Percentiles rank a stretch among this genome's conserved stretches.
phyloP scores from a whole-genome alignment of 2,888 invertebrate genomes.

The Masnerella sp. region DNA sequence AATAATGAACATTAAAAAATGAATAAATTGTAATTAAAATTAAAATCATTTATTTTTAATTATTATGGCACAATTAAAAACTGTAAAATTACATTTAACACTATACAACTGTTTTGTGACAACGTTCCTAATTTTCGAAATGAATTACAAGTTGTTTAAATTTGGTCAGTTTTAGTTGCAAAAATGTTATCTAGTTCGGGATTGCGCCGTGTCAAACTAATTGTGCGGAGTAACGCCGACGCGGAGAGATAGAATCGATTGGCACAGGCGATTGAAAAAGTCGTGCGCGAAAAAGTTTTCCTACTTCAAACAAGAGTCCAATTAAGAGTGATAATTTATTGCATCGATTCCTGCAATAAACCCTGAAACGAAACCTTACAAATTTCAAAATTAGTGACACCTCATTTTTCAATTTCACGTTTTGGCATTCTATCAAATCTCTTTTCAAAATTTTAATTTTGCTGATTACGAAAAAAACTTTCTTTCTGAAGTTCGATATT shows the following conservation, averaged over 20 bases:
- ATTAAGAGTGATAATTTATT: constrained; percentile 17
- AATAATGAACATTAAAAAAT: too few species aligned
- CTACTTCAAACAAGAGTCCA: constrained; percentile 15
- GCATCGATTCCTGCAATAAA: background rate
- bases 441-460: background rate
- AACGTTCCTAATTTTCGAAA: too few species aligned
- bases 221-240: background rate
- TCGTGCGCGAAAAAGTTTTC: constrained; percentile 4
- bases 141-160: too few species aligned
- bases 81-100: too few species aligned
- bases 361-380: background rate
- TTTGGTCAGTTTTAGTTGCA: too few species aligned
- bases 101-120: too few species aligned
- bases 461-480: too few species aligned
- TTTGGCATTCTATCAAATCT: background rate
- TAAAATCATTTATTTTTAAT: too few species aligned
- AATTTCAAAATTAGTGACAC: constrained; percentile 1
- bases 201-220: background rate
- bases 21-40: too few species aligned
- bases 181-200: too few species aligned
- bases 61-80: too few species aligned
- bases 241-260: background rate
- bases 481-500: too few species aligned
- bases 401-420: background rate
- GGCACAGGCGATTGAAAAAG: background rate